These are phyloP conservation scores for Allobates femoralis DNA, from an alignment of 2,797 vertebrate genomes.

Conservation along the genomic window DNA sequence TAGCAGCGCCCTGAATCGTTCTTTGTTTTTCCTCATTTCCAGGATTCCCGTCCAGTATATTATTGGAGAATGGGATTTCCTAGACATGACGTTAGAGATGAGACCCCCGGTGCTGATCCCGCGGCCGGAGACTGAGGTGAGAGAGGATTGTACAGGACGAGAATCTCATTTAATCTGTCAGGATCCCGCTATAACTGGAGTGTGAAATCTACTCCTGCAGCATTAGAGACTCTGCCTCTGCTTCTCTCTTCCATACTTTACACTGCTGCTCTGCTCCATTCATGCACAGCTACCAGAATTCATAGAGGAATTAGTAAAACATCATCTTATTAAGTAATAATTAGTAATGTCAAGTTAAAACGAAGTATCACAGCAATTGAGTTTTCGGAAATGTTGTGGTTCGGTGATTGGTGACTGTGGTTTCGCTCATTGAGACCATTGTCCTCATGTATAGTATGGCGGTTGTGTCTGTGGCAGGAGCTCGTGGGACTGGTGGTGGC, in stretches of 20 bases:
- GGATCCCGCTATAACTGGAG: no score
- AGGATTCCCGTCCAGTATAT: conserved; percentile 97
- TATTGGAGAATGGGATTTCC: conserved; percentile 96
- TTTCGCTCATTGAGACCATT: no score
- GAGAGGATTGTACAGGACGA: no score
- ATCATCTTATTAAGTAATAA: no score
- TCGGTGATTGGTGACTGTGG: no score
- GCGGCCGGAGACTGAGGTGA: conserved; percentile 95
- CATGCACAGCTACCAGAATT: not conserved
- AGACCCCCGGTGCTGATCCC: conserved; percentile 95
- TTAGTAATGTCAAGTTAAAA: no score
- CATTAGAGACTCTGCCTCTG: not conserved
- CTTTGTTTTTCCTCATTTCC: not conserved
- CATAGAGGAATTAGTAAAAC: no score
- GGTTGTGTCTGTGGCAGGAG: conserved; percentile 30
- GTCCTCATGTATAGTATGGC: not conserved
- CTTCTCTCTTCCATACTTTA: not conserved
- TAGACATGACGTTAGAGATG: conserved; percentile 90
- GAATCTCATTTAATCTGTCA: no score
- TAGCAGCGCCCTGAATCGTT: no score
- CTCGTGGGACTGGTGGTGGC: conserved; percentile 49
- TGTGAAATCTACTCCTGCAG: not conserved
- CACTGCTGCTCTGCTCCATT: not conserved
- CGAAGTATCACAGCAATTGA: no score
- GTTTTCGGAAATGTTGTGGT: no score